phyloP scores from a whole-genome alignment of 2,888 invertebrate species.

The Acleris sparsana region DNA sequence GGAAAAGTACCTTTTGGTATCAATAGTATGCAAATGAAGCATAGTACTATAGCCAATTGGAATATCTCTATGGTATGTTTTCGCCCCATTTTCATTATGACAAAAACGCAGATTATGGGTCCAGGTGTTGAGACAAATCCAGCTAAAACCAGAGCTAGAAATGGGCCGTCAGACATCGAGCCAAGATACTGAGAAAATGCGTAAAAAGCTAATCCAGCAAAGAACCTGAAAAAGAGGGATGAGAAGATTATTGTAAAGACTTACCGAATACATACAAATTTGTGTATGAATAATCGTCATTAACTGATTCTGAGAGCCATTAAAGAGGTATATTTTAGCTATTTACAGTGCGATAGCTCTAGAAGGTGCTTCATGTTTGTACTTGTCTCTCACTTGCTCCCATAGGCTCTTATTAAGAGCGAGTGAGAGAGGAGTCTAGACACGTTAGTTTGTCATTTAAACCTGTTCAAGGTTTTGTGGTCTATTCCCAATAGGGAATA shows the following conservation, averaged over 20 bases:
- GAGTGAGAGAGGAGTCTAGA: too few relatives aligned
- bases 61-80: slow-evolving; percentile 76
- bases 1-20: slow-evolving; percentile 69
- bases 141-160: slow-evolving; percentile 77
- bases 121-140: slow-evolving; percentile 83
- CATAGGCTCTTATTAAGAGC: too few relatives aligned
- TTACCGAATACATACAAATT: neutral
- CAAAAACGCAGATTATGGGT: slow-evolving; percentile 76
- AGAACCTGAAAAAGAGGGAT: slow-evolving; percentile 72
- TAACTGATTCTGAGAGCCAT: too few relatives aligned
- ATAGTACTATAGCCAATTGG: slow-evolving; percentile 73
- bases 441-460: too few relatives aligned
- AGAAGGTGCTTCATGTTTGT: too few relatives aligned
- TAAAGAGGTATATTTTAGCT: too few relatives aligned
- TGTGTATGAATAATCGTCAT: too few relatives aligned
- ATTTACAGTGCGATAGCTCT: too few relatives aligned
- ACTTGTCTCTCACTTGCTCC: too few relatives aligned
- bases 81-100: slow-evolving; percentile 77
- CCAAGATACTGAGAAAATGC: slow-evolving; percentile 85
- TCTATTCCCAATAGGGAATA: too few relatives aligned
- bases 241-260: neutral
- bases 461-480: too few relatives aligned
- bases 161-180: slow-evolving; percentile 79
- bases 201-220: slow-evolving; percentile 82
- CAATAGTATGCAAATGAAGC: slow-evolving; percentile 77